Evolutionary conservation across 2,888 invertebrate genomes (phyloP), one percentile per base, ranked within the genome.

Genomic region (Amaurobius ferox): DNA sequence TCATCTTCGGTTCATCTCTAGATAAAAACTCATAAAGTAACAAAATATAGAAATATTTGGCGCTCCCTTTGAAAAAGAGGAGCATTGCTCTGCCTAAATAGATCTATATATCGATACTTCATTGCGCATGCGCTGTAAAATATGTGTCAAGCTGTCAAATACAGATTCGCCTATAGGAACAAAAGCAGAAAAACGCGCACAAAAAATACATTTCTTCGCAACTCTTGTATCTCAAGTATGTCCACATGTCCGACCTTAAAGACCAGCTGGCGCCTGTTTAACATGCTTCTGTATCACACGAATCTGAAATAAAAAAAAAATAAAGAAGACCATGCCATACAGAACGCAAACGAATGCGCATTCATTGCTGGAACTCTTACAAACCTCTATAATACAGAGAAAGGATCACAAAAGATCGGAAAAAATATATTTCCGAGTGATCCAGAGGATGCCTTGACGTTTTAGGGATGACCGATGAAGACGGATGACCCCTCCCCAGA

Each of bases 381-480:
- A 40, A 55, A 64, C 16, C 48, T 39, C 72, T 72, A 79, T 70
- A 79, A 79, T 73, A 64, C 67, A 61, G 32, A 23, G 48, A 23
- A 30, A 61, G 35, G 35, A 19, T 73, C 48, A 80, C 79, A 80
- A 80, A 67, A 55, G 79, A 71, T 55, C 6, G 13, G 19, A 66
- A 48, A 71, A 79, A 80, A 80, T 30, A 35, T 55, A 66, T 39
- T 71, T 74, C 74, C 68, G 70, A 77, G 64, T 55, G 83, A 83
- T 83, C 77, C 83, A 66, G 81, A 81, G 19, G 83, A 76, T 77
- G 83, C 40, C 64, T 83, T 83, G 83, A 83, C 83, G 32, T 83
- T 83, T 83, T 77, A 71, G 83, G 83, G 72, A 83, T 83, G 83
- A 83, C 83, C 83, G 83, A 83, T 83, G 83, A 83, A 76, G 83